Conservation (phyloP, 2,113 vertebrate genomes). For the Phalacrocorax aristotelis region DNA sequence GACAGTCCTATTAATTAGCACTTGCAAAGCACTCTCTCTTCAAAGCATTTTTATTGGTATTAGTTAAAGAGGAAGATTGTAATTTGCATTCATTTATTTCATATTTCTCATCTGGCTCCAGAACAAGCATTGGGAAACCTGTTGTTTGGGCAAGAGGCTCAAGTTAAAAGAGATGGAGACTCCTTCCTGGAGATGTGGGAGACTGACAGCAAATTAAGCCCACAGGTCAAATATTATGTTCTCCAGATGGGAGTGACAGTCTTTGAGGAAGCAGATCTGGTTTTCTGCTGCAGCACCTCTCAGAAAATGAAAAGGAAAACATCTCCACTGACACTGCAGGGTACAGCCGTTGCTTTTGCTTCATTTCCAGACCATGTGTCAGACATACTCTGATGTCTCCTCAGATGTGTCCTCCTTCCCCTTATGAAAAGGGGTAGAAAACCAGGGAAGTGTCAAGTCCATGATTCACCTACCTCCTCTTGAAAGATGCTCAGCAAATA, state of each 20-base stretch:
- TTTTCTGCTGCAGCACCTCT: slow-evolving; percentile 46
- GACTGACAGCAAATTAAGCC: slow-evolving; percentile 11
- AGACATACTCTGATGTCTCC: neutral
- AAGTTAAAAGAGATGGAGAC: neutral
- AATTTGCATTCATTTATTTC: neutral
- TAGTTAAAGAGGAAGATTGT: neutral
- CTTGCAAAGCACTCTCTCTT: neutral
- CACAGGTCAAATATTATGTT: slow-evolving; percentile 6
- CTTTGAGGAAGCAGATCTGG: slow-evolving; percentile 44
- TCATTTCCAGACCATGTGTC: neutral
- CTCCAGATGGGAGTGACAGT: slow-evolving; percentile 38
- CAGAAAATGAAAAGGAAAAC: slow-evolving; percentile 26
- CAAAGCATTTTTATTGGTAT: neutral
- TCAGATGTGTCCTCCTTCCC: neutral
- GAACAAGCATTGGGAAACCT: neutral
- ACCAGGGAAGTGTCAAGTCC: neutral
- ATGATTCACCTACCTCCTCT: neutral
- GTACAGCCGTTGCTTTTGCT: neutral
- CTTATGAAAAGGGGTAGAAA: neutral
- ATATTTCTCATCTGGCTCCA: neutral
- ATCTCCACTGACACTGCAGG: neutral
- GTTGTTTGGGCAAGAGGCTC: neutral
- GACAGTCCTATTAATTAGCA: neutral
- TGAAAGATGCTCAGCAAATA: neutral
- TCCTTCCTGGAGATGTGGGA: slow-evolving; percentile 14